Evolutionary conservation across 2,888 invertebrate species (phyloP), one percentile per base, ranked within the genome.

Genomic region (Halocaridina rubra): DNA sequence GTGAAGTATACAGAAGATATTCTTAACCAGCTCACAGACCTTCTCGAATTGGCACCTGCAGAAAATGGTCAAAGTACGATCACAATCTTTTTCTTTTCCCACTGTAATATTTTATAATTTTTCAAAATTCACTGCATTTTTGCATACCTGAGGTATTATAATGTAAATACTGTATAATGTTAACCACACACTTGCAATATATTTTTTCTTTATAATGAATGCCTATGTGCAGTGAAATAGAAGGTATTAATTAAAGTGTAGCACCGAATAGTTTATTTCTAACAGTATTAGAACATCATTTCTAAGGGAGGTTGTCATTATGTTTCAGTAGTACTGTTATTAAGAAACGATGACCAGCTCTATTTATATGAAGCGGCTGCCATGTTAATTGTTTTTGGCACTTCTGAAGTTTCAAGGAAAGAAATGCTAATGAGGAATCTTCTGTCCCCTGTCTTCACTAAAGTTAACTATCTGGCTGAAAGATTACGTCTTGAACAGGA

Each of bases 351-450:
- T 86, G 93, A 93, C 89, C 93, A 93, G 89, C 90, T 93, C 71
- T 93, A 92, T 89, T 89, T 93, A 46, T 93, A 92, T 89, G 93
- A 93, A 90, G 92, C 93, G 1, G 92, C 92, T 46, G 92, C 92
- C 1, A 91, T 92, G 53, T 90, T 93, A 5, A 92, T 93, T 77
- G 92, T 93, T 1, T 91, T 91, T 81, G 92, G 92, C 86, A 90
- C 91, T 85, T 90, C 91, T 57, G 90, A 91, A 5, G 69, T 32
- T 4, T 89, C 92, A 91, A 91, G 90, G 88, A 92, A 92, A 88
- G 90, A 90, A 53, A 89, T 89, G 71, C 89, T 92, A 72, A 91
- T 93, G 90, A 90, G 91, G 88, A 90, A 91, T 81, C 90, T 93
- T 53, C 89, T 93, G 67, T 89, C 90, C 10, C 92, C 92, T 10